Percentiles rank a stretch among this genome's conserved stretches.
Evolutionary conservation across 2,888 invertebrate species (phyloP).

Genomic region (Ditylenchus weischeri): DNA sequence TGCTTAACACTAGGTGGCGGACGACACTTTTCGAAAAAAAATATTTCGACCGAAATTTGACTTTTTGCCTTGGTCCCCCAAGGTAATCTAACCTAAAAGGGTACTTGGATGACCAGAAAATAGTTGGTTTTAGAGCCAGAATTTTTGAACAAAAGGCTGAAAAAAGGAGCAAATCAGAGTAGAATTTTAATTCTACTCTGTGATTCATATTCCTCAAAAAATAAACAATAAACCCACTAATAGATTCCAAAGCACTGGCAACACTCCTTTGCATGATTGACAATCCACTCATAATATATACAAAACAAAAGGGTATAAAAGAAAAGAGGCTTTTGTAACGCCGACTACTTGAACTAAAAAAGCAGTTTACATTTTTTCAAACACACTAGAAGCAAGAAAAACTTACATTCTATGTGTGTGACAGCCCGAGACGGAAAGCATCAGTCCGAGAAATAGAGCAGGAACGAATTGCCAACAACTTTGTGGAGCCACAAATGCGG

Average conservation of each 20-base stretch:
- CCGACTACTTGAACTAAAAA: background rate
- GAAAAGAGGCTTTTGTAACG: background rate
- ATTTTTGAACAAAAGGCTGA: too few species aligned
- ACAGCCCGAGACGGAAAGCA: background rate
- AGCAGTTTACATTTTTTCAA: background rate
- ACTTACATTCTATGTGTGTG: constrained; percentile 18
- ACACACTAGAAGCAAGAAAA: background rate
- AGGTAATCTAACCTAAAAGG: too few species aligned
- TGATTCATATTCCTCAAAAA: too few species aligned
- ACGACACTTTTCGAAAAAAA: too few species aligned
- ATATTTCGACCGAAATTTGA: too few species aligned
- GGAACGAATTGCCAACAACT: constrained; percentile 16
- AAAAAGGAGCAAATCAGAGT: too few species aligned
- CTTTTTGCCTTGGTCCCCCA: too few species aligned
- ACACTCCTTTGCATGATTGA: constrained; percentile 8
- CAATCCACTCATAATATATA: background rate
- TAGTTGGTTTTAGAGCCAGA: too few species aligned
- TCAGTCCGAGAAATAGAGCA: constrained; percentile 19
- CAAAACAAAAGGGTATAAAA: background rate
- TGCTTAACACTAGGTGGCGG: too few species aligned
- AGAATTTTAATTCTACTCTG: too few species aligned
- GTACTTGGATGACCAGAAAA: too few species aligned
- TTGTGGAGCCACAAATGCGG: constrained; percentile 7
- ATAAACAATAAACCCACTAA: constrained; percentile 7
- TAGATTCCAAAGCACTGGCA: constrained; percentile 4